A percentile compares a stretch with the other conserved stretches of the same genome.
Evolutionary conservation across 2,888 invertebrate species (phyloP).

Genomic region (Heliconius ethilla): DNA sequence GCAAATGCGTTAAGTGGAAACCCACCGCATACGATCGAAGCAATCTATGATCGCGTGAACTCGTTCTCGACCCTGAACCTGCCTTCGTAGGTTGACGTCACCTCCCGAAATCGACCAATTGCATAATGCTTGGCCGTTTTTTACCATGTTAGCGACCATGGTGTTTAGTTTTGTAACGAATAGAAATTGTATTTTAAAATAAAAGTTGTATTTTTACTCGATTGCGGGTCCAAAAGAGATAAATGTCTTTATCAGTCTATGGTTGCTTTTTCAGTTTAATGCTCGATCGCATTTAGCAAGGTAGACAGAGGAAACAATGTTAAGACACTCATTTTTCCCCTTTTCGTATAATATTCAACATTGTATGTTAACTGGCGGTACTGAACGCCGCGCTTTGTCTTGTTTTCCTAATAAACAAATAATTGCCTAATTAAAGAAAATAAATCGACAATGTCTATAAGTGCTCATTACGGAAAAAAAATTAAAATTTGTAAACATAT

Average conservation of each 20-base stretch:
- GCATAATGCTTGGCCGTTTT: conserved; percentile 66
- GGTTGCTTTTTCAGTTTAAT: not conserved
- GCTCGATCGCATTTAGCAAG: not conserved
- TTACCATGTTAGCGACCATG: conserved; percentile 29
- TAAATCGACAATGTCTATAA: not conserved
- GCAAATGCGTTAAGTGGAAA: conserved; percentile 14
- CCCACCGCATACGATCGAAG: conserved; percentile 39
- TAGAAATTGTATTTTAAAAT: conserved; percentile 7
- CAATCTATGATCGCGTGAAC: conserved; percentile 58
- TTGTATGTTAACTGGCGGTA: too few relatives aligned
- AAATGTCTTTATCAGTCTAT: not conserved
- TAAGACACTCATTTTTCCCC: too few relatives aligned
- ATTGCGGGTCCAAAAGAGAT: not conserved
- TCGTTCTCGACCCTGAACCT: conserved; percentile 70
- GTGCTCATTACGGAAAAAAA: not conserved
- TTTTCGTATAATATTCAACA: too few relatives aligned
- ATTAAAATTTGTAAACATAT: not conserved
- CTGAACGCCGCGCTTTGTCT: too few relatives aligned
- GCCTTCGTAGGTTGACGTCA: conserved; percentile 65
- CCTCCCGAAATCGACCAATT: conserved; percentile 63
- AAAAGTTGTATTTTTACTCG: not conserved
- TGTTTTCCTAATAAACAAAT: too few relatives aligned
- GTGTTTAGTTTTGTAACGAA: conserved; percentile 3
- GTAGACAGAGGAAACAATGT: too few relatives aligned
- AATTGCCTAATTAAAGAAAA: not conserved